Percentiles rank a stretch among this genome's conserved stretches.
phyloP scores from a whole-genome alignment of 2,797 vertebrate species.

The Sus cebifrons region DNA sequence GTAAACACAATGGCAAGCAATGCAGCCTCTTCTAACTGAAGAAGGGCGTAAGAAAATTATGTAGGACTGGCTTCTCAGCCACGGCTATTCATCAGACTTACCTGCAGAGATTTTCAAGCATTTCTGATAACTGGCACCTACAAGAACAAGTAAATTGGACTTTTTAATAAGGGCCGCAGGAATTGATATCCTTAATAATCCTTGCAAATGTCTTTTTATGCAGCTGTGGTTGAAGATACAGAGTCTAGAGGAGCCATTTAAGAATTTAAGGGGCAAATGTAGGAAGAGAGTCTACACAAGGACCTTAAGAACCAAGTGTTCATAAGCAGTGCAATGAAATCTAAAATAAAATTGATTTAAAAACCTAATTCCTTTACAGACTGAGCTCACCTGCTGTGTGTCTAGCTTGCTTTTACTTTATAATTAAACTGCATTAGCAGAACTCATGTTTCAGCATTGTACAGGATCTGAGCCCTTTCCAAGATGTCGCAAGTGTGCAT shows the following conservation, averaged over 20 bases:
- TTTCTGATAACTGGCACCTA: background rate
- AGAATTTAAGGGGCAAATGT: background rate
- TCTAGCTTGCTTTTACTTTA: constrained; percentile 13
- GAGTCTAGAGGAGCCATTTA: background rate
- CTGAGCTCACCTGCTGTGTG: background rate
- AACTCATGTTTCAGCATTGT: background rate
- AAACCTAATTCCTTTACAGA: background rate
- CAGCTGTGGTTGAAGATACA: background rate
- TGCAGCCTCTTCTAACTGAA: background rate
- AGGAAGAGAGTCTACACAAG: background rate
- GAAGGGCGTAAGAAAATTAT: background rate
- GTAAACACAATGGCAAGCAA: background rate
- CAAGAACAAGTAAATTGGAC: background rate
- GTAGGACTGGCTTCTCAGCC: background rate
- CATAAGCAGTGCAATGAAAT: background rate
- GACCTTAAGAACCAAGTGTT: background rate
- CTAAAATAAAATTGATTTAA: background rate
- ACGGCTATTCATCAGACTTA: background rate
- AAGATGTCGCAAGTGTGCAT: fast-evolving
- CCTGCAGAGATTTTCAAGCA: background rate
- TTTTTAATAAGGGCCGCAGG: background rate
- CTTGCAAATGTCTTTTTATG: background rate
- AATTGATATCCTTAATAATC: background rate
- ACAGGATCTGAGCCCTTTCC: background rate
- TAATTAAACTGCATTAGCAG: background rate